Evolutionary conservation across 2,888 invertebrate genomes (phyloP).

Genomic region (Leuctra nigra): DNA sequence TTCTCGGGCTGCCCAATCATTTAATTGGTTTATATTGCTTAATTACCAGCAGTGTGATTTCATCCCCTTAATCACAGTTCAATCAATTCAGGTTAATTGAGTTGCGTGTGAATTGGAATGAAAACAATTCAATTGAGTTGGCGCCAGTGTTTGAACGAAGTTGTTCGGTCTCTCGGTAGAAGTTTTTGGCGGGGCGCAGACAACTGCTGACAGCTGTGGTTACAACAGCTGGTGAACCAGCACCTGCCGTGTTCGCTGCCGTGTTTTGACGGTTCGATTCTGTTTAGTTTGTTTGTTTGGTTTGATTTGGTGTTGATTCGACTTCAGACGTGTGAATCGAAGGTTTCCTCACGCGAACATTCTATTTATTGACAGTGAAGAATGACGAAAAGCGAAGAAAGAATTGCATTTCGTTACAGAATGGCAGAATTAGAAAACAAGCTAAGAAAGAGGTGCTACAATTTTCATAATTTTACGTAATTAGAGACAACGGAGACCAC

Average conservation of each 20-base stretch:
- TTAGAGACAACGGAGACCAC: not conserved
- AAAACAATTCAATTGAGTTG: not conserved
- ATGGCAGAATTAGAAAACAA: constrained; percentile 26
- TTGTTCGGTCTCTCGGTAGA: too few relatives aligned
- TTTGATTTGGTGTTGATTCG: constrained; percentile 18
- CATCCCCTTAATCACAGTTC: too few relatives aligned
- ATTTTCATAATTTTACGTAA: not conserved
- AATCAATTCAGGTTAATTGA: constrained; percentile 1
- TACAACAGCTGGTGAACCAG: too few relatives aligned
- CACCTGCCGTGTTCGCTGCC: too few relatives aligned
- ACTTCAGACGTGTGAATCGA: not conserved
- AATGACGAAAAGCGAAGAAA: constrained; percentile 23
- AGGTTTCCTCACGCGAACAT: not conserved
- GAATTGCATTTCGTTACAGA: constrained; percentile 23
- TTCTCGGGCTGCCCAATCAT: too few relatives aligned
- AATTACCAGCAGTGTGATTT: not conserved
- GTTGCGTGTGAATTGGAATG: constrained; percentile 1
- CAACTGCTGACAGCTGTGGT: not conserved
- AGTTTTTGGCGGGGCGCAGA: not conserved
- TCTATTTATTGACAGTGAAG: not conserved
- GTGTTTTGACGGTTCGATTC: not conserved
- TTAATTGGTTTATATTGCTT: constrained; percentile 3
- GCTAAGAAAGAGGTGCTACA: constrained; percentile 25
- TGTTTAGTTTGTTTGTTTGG: not conserved
- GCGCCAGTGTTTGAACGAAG: not conserved